These are phyloP conservation scores for Brienomyrus brachyistius DNA, from an alignment of 2,113 vertebrate genomes.

Conservation along the genomic window DNA sequence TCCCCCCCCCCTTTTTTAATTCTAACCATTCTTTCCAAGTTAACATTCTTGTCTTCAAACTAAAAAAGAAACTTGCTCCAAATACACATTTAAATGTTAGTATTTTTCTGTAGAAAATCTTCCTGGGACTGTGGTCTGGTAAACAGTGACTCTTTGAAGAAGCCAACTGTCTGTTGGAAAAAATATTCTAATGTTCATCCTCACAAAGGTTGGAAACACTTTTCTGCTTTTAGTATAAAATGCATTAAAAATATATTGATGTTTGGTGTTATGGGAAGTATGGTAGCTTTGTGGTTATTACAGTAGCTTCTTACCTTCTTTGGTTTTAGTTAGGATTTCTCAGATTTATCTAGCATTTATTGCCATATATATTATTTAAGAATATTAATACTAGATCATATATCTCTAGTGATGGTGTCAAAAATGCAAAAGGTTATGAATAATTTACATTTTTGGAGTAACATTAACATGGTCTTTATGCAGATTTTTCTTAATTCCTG, in stretches of 20 bases:
- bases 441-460: background rate
- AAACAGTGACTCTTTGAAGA: background rate
- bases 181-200: background rate
- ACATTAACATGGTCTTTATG: background rate
- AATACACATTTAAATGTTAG: background rate
- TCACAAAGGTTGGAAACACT: background rate
- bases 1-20: background rate
- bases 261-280: background rate
- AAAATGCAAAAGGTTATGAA: background rate
- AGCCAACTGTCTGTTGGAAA: background rate
- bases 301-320: background rate
- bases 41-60: background rate
- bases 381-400: background rate
- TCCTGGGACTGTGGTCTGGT: background rate
- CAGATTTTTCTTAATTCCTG: background rate
- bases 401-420: background rate
- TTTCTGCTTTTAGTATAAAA: background rate
- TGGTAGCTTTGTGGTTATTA: background rate
- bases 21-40: background rate
- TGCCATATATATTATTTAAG: background rate
- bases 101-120: background rate
- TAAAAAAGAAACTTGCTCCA: background rate
- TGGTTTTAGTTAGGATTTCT: background rate
- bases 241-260: background rate
- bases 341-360: background rate